phyloP scores from a whole-genome alignment of 2,113 vertebrate genomes.

The Equus przewalskii region DNA sequence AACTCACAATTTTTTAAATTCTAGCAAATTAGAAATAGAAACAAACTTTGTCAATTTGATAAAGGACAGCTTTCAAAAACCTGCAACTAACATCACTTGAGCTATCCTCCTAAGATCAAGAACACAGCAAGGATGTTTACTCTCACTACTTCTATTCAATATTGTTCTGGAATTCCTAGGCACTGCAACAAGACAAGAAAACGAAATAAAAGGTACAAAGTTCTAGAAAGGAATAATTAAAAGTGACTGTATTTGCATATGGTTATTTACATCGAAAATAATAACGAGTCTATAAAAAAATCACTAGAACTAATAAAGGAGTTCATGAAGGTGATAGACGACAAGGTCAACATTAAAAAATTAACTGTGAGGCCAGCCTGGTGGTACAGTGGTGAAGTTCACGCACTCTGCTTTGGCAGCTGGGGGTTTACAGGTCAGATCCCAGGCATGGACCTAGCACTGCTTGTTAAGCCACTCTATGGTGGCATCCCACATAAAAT shows the following conservation, averaged over 20 bases:
- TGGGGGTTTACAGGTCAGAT: too few relatives aligned
- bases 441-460: too few relatives aligned
- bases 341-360: not conserved
- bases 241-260: not conserved
- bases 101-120: not conserved
- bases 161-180: not conserved
- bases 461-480: too few relatives aligned
- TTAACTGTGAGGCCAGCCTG: not conserved
- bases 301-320: not conserved
- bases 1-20: not conserved
- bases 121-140: not conserved
- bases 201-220: not conserved
- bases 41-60: not conserved
- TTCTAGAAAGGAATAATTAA: not conserved
- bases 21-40: constrained; percentile 14
- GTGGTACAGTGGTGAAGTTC: too few relatives aligned
- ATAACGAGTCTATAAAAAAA: not conserved
- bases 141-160: not conserved
- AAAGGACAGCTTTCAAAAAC: not conserved
- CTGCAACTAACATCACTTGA: not conserved
- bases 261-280: not conserved
- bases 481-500: too few relatives aligned
- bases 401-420: too few relatives aligned
- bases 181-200: not conserved
- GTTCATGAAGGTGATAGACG: not conserved